Evolutionary conservation across 2,797 vertebrate species (phyloP), one percentile per base, ranked within the genome.

Genomic region (Pogoniulus pusillus): DNA sequence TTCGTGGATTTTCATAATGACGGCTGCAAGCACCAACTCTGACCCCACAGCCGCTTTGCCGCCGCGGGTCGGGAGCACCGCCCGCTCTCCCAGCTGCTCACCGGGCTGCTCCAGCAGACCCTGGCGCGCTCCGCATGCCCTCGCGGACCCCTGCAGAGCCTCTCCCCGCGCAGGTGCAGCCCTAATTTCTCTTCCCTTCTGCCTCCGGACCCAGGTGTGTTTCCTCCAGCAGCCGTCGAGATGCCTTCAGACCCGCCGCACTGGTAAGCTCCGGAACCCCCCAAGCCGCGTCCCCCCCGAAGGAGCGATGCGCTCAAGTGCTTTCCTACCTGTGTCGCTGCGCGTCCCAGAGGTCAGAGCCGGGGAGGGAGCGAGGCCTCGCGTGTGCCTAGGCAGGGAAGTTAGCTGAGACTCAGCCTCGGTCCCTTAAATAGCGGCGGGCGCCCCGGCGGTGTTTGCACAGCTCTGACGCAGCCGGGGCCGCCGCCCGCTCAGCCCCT

Each of bases 401-500:
- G 68, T 84, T 65, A 3, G 71, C 15, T 41, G 7, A 49, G 47
- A 15, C 22, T 62, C 71, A 58, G 68, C 18, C 47, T 7, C 74
- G 37, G 37, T 55, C 55, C 65, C 81, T 94, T 95, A 95, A 94
- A 83, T 94, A 94, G 66, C 77, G 73, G 80, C 79, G 70, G 81
- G 77, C 68, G 54, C 27, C 6, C 55, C 81, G 29, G 82, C 57
- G 60, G 24, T 77, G 90, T 89, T 85, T 83, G 20, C 92, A 82
- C 83, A 65, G 65, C 90, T 37, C 73, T 95, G 94, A 95, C 94
- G 94, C 94, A 93, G 16, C 58, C 65, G 70, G 66, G 60, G 54
- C 78, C 74, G 27, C 91, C 85, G 34, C 87, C 84, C 68, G 55
- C 73, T 57, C 84, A 45, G 54, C 51, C 6, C 69, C 84, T 26